phyloP scores from a whole-genome alignment of 92 coral and sea anemone genomes.

The Diadumene lineata region DNA sequence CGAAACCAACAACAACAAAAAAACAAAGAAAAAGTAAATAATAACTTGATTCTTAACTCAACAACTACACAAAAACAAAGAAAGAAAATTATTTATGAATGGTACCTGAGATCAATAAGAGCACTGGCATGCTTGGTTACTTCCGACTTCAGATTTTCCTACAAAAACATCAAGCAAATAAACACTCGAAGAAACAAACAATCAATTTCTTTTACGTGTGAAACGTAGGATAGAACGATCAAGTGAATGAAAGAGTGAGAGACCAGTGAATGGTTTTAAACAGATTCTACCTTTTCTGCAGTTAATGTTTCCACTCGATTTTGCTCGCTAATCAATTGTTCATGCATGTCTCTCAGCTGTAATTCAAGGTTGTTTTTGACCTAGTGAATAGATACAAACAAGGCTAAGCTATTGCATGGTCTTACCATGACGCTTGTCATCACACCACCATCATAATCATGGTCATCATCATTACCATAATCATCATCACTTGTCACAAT shows the following conservation, averaged over 20 bases:
- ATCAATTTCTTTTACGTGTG: no score
- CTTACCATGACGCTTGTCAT: neutral
- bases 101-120: slow-evolving; percentile 43
- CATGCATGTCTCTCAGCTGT: slow-evolving; percentile 49
- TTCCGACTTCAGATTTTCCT: slow-evolving; percentile 54
- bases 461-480: neutral
- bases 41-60: no score
- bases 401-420: neutral
- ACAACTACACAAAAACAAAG: neutral
- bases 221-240: no score
- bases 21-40: no score
- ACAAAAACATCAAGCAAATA: neutral
- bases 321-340: slow-evolving; percentile 39
- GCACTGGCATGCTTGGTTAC: slow-evolving; percentile 48
- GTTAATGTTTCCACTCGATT: slow-evolving; percentile 25
- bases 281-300: slow-evolving; percentile 63
- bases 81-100: neutral
- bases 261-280: no score
- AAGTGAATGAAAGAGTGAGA: no score
- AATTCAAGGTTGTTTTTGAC: slow-evolving; percentile 70
- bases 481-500: neutral
- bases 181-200: no score
- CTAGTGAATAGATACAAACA: slow-evolving; percentile 21
- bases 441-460: neutral
- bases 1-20: no score